Conservation (phyloP, 2,888 invertebrate species). For the Phania funesta region DNA sequence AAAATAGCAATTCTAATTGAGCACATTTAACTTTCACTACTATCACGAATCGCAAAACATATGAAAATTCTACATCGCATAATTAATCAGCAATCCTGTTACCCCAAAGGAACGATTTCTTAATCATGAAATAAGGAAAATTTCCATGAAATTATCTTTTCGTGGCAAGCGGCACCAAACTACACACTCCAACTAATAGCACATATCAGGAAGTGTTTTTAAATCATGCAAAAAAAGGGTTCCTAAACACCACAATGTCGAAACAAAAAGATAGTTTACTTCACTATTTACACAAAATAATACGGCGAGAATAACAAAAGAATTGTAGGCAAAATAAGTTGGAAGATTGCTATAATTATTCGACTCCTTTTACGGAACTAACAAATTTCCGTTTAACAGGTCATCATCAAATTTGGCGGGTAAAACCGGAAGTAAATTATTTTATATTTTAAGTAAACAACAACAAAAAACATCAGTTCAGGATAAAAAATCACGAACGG, state of each 20-base stretch:
- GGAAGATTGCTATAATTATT: constrained; percentile 17
- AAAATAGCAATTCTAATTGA: too few relatives aligned
- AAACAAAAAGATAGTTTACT: not conserved
- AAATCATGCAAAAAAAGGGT: too few relatives aligned
- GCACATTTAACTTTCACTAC: too few relatives aligned
- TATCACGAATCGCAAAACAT: too few relatives aligned
- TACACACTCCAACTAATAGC: too few relatives aligned
- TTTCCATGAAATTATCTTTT: too few relatives aligned
- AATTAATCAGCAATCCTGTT: too few relatives aligned
- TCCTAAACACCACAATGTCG: not conserved
- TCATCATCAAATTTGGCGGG: constrained; percentile 70
- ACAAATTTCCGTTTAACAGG: constrained; percentile 76
- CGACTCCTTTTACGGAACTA: constrained; percentile 75
- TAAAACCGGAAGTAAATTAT: constrained; percentile 75
- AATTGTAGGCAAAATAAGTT: not conserved
- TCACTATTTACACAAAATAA: constrained; percentile 9
- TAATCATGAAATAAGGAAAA: too few relatives aligned
- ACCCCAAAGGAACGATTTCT: too few relatives aligned
- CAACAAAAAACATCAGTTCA: constrained; percentile 37
- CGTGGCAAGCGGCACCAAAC: too few relatives aligned
- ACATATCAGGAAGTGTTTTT: too few relatives aligned
- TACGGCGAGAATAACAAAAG: not conserved
- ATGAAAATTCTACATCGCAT: too few relatives aligned
- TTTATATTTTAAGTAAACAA: constrained; percentile 43
- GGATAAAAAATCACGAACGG: constrained; percentile 15